Evolutionary conservation across 2,113 vertebrate genomes (phyloP).

Genomic region (Ophthalmolycus amberensis): DNA sequence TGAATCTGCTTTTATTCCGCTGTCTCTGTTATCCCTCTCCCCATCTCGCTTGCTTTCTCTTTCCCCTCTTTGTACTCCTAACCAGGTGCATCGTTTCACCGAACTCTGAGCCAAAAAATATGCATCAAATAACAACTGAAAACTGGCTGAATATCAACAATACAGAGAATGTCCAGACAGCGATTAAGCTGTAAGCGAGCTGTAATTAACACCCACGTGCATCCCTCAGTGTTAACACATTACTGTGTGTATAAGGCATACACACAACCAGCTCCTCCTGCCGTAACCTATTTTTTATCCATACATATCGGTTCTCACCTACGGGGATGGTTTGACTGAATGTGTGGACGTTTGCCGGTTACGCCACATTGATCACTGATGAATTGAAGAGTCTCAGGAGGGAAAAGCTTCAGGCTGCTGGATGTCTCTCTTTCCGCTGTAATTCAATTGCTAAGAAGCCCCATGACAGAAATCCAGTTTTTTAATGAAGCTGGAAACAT

Average conservation of each 20-base stretch:
- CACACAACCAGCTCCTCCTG: neutral
- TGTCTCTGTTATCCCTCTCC: conserved; percentile 24
- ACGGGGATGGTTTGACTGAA: conserved; percentile 26
- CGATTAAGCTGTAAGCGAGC: neutral
- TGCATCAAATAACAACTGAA: neutral
- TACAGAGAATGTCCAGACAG: neutral
- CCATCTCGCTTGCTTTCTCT: neutral
- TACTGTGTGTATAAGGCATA: neutral
- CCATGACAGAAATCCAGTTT: conserved; percentile 24
- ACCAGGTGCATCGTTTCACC: conserved; percentile 3
- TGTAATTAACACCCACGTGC: neutral
- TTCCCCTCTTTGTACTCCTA: conserved; percentile 2
- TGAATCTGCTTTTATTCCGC: conserved; percentile 33
- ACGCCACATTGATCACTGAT: conserved; percentile 42
- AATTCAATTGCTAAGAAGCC: conserved; percentile 37
- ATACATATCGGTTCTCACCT: conserved; percentile 12
- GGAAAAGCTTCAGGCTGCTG: neutral
- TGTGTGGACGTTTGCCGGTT: conserved; percentile 25
- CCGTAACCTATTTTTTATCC: neutral
- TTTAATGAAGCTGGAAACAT: conserved; percentile 3
- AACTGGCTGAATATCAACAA: neutral
- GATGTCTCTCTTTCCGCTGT: conserved; percentile 41
- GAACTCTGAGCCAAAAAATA: neutral
- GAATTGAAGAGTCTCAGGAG: conserved; percentile 40
- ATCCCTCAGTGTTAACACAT: conserved; percentile 19